Evolutionary conservation across 1,140 invertebrate species (phyloP).

Genomic region (Papilio xuthus): DNA sequence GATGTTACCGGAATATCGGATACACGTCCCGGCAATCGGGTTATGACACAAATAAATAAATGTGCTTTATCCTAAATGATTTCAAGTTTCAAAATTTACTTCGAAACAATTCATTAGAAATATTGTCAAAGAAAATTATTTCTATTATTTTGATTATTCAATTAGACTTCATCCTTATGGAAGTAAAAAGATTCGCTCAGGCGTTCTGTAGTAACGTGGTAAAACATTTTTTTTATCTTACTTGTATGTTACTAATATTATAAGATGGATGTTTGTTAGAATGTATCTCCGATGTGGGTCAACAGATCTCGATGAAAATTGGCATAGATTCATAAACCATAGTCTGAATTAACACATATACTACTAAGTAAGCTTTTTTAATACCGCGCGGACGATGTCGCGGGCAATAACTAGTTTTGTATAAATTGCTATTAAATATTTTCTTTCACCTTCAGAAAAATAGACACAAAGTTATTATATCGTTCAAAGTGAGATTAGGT

Average conservation of each 20-base stretch:
- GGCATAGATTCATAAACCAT: too few relatives aligned
- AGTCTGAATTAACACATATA: too few relatives aligned
- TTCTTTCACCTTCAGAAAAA: not conserved
- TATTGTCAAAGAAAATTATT: not conserved
- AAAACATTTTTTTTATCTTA: not conserved
- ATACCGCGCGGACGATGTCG: too few relatives aligned
- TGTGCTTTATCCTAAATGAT: not conserved
- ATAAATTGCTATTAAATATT: too few relatives aligned
- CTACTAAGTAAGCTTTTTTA: too few relatives aligned
- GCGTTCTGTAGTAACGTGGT: not conserved
- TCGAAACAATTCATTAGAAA: not conserved
- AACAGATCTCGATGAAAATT: too few relatives aligned
- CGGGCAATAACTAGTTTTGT: too few relatives aligned
- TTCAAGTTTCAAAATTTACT: not conserved
- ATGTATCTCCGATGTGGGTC: too few relatives aligned
- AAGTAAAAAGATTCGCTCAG: too few relatives aligned
- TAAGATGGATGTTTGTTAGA: too few relatives aligned
- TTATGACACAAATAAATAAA: conserved; percentile 5
- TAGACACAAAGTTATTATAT: not conserved
- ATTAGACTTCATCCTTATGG: not conserved
- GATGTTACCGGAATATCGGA: conserved; percentile 39
- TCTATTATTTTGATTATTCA: not conserved
- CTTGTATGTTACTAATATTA: too few relatives aligned
- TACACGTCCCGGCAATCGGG: conserved; percentile 25
- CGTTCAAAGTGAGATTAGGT: conserved; percentile 9